Evolutionary conservation across 1,140 invertebrate species (phyloP), one percentile per base, ranked within the genome.

Genomic region (Goniozus legneri): DNA sequence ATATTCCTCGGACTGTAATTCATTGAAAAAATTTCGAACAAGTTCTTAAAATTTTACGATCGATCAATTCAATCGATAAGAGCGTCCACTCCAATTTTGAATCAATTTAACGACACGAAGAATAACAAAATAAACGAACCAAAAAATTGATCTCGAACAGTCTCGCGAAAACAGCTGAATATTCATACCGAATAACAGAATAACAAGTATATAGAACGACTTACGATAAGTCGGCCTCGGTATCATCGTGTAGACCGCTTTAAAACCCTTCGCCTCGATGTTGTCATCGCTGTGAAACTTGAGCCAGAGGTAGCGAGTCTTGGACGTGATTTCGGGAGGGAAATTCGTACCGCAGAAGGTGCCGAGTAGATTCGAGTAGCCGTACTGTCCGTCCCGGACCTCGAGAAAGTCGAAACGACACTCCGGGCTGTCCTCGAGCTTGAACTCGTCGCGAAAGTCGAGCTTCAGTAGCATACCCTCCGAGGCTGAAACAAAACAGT

Each of bases 401-500:
- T 93, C 90, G 30, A 94, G 73, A 72, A 80, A 91, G 73, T 95
- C 91, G 73, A 88, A 91, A 69, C 82, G 80, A 69, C 91, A 95
- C 27, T 82, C 79, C 12, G 82, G 71, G 21, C 83, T 84, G 16
- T 81, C 79, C 70, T 95, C 91, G 43, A 94, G 76, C 39, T 85
- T 70, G 72, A 94, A 94, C 44, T 79, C 77, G 66, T 92, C 89
- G 33, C 88, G 79, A 74, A 93, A 93, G 69, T 92, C 89, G 54
- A 94, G 76, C 49, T 82, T 80, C 33, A 93, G 79, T 21, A 86
- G 72, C 76, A 89, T 82, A 13, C 86, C 87, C 50, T 77, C 71
- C 13, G 83, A 83, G 44, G 90, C 90, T 92, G 81, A 41, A 83
- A 84, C 62, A 68, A 39, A 37, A 55, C 12, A 44, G n/a, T n/a